Evolutionary conservation across 2,797 vertebrate genomes (phyloP), one percentile per base, ranked within the genome.

Genomic region (Sparus aurata): DNA sequence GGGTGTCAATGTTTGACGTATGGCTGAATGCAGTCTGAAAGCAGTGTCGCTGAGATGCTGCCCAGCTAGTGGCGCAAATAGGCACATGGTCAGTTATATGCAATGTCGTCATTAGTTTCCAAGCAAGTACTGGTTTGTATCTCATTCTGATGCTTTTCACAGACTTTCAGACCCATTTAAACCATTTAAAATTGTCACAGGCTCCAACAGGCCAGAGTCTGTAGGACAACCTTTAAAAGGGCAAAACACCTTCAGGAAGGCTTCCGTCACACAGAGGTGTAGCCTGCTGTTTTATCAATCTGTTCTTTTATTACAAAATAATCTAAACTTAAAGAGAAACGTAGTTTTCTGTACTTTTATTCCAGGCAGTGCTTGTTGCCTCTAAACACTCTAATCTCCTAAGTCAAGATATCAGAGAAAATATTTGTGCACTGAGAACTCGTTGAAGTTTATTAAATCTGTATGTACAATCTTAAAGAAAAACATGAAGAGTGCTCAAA

Each of bases 191-290:
- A 49, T 76, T 57, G 79, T 83, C 84, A 41, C 59, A 68, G 70
- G 50, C 38, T 73, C 75, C 52, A 73, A 49, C 57, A 77, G 72
- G 12, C 13, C 0, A n/a, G 60, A 73, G 53, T 77, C 77, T 79
- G 58, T 52, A 66, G 69, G 61, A 57, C 55, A 64, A 45, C 30
- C 46, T 84, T 86, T 81, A 67, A 83, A 75, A 85, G 75, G 75
- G 68, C 59, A 75, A 78, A 79, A 60, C 58, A 80, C 62, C 81
- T 50, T 63, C 69, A 74, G 77, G 68, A 64, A 45, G 55, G 53
- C 55, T 71, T 84, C 57, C 46, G 62, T 82, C 75, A 58, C 22
- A 68, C 59, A 34, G 47, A 73, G 55, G 75, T 18, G 75, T 20
- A 22, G 30, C 23, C 55, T 58, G 73, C 41, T 62, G 43, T 73